Conservation (phyloP, 2,797 vertebrate species). For the Varecia variegata region DNA sequence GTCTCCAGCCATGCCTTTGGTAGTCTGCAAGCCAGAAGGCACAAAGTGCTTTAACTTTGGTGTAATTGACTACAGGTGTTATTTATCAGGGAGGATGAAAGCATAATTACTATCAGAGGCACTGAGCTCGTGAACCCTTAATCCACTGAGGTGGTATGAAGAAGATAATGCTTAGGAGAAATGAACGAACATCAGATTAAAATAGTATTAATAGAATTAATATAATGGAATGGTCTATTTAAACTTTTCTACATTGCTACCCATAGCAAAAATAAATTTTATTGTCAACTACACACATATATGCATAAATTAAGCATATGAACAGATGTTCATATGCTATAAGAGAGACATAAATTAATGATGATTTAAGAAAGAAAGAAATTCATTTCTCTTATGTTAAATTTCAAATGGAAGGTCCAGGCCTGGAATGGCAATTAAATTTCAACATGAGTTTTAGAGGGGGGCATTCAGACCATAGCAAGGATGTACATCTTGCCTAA, state of each 20-base stretch:
- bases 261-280: background rate
- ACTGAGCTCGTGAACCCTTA: background rate
- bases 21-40: background rate
- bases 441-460: background rate
- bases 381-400: background rate
- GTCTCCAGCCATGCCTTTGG: background rate
- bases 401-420: background rate
- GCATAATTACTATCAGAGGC: background rate
- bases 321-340: background rate
- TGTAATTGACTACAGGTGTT: background rate
- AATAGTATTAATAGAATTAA: conserved; percentile 8
- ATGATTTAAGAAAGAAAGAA: background rate
- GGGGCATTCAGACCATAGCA: background rate
- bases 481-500: background rate
- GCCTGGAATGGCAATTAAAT: background rate
- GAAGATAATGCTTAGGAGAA: background rate
- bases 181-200: background rate
- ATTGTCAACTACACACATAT: background rate
- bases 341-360: background rate
- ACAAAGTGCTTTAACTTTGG: background rate
- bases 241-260: background rate
- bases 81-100: background rate
- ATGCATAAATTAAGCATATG: background rate
- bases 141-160: background rate
- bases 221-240: background rate